Percentiles rank a stretch among this genome's conserved stretches.
These are phyloP conservation scores for Polymixis lichenea DNA, from an alignment of 2,888 invertebrate species.

Conservation along the genomic window DNA sequence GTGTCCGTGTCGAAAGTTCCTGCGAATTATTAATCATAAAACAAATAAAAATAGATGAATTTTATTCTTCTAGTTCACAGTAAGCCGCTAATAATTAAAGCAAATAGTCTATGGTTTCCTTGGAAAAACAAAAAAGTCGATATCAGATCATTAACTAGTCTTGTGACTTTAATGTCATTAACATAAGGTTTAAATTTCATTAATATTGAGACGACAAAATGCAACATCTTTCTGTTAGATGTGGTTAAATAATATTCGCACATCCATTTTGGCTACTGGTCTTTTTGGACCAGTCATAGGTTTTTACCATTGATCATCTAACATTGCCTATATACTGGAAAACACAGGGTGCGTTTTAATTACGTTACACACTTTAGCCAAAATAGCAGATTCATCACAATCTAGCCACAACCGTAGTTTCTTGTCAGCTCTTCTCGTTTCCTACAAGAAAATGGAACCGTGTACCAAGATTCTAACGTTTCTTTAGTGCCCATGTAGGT, in stretches of 20 bases:
- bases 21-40: not conserved
- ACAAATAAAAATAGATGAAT: conserved; percentile 13
- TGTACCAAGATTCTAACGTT: too few species aligned
- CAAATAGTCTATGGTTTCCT: conserved; percentile 1
- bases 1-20: not conserved
- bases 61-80: conserved; percentile 20
- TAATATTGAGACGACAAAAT: not conserved
- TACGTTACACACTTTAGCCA: too few species aligned
- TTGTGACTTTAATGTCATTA: not conserved
- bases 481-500: too few species aligned
- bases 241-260: conserved; percentile 1
- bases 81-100: not conserved
- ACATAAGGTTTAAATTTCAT: not conserved
- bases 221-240: not conserved
- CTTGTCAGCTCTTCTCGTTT: too few species aligned
- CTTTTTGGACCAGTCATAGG: not conserved
- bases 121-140: not conserved
- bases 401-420: too few species aligned
- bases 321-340: not conserved
- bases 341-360: not conserved
- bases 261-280: not conserved
- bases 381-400: too few species aligned
- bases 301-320: not conserved
- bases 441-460: too few species aligned
- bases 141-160: not conserved